Base-by-base conservation (phyloP, 2,888 invertebrate genomes). In the Phaonia tiefii region DNA sequence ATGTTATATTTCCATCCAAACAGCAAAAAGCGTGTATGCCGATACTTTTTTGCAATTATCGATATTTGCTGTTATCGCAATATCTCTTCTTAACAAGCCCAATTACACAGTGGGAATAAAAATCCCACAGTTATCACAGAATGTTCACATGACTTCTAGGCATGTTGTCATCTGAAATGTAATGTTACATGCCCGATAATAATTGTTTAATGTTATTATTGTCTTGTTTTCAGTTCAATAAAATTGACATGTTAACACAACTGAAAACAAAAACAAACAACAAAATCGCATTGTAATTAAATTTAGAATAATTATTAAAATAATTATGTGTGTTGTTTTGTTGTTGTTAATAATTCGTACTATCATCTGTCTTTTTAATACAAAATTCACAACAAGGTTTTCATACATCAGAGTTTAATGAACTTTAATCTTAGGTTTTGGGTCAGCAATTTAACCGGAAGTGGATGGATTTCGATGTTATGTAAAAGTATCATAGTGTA, bases 331-430 rank as follows among this genome's bases (percentile, higher is more conserved):
- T 39, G 39, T 58, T 60, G 39, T 60, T 60, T 63, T 63, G 39
- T 13, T 60, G 15, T 60, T 31, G 39, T 31, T 31, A 5, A 5
- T 31, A 5, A 8, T 31, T 5, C 8, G 8, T 31, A 31, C 31
- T 31, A 3, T 31, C 3, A 31, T 31, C 31, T 39, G 60, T 15
- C 39, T 60, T 60, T 20, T 20, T 37, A 60, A 60, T 39, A 60
- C 37, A 60, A 37, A 60, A 54, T 22, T 39, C 63, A 39, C 42
- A 63, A 22, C 63, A 63, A 63, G 63, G 63, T 63, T 63, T 42
- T 20, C 26, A 42, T 13, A 39, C 10, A 10, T 63, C 11, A 10
- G 63, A 37, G 63, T 63, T 63, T 63, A 63, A 63, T 63, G 63
- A 63, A 42, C 63, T 8, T 31, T 5, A 31, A 31, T 42, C 63